Base-by-base conservation (phyloP, 2,888 invertebrate genomes). In the Meiosimyza platycephala region DNA sequence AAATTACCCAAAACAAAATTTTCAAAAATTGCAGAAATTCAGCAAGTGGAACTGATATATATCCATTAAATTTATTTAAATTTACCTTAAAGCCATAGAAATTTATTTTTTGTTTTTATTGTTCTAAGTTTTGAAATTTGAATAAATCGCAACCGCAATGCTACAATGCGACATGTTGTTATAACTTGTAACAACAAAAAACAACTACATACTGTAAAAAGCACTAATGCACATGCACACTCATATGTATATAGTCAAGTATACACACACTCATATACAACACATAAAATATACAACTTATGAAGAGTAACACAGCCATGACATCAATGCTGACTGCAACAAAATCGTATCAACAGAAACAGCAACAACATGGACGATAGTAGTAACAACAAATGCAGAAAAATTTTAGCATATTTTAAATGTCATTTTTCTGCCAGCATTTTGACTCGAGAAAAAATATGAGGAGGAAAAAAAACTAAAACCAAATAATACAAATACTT, bases 381-480 rank as follows among this genome's bases (percentile, higher is more conserved):
- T n/a, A n/a, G 68, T 33, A 50, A 69, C 62, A 70, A 70, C 54
- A 70, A 57, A 7, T 63, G 15, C 64, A 63, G 48, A 48, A 54
- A 54, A 13, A 28, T 54, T 22, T 57, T 50, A 54, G 68, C 72
- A 63, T 68, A 68, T 72, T 68, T 63, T 28, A 72, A 68, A 72
- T 72, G 72, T 68, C 68, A 72, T 72, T 66, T 72, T 47, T 59
- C 40, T 66, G 72, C 72, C 72, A 72, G 59, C 33, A 66, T 60
- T 60, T 72, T 54, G 54, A 51, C 47, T 62, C n/a, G 48, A 69
- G n/a, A 60, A 48, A 69, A 13, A 50, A 51, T 51, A 48, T 51
- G 51, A 69, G 40, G 40, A 40, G 9, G 9, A 40, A 40, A 40
- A 40, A 40, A 40, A 40, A 40, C 40, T 9, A 40, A 9, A 40